A percentile compares a stretch with the other conserved stretches of the same genome.
These are phyloP conservation scores for Rhipidura dahli DNA, from an alignment of 2,113 vertebrate species.

Conservation along the genomic window DNA sequence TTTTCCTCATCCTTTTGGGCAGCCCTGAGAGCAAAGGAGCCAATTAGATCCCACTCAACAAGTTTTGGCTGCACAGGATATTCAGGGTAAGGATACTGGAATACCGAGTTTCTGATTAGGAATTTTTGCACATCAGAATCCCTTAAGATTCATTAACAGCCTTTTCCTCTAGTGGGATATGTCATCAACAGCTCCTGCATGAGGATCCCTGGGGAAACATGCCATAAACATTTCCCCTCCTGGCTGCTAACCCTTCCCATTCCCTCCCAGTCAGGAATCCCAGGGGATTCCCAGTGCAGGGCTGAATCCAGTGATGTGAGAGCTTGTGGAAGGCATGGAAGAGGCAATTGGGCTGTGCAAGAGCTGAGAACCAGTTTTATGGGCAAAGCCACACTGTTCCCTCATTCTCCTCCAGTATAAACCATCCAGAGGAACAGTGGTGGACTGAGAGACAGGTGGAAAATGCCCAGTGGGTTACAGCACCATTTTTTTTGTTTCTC, in stretches of 20 bases:
- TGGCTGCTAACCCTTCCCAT: not conserved
- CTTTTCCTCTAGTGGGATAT: not conserved
- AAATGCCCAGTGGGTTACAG: not conserved
- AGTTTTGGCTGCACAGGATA: not conserved
- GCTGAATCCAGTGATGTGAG: not conserved
- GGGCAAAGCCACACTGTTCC: not conserved
- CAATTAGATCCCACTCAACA: not conserved
- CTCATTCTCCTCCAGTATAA: not conserved
- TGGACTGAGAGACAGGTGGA: not conserved
- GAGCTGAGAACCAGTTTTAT: not conserved
- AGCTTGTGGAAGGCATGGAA: not conserved
- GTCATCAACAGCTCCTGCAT: not conserved
- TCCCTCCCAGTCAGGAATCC: not conserved
- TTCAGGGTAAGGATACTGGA: not conserved
- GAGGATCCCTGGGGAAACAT: not conserved
- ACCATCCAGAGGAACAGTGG: not conserved
- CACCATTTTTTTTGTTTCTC: not conserved
- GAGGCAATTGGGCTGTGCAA: not conserved
- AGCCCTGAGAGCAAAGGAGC: not conserved
- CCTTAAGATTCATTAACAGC: not conserved
- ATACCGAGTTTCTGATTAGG: not conserved
- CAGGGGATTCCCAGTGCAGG: not conserved
- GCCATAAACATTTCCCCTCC: not conserved
- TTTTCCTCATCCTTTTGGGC: not conserved
- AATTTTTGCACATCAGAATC: not conserved